phyloP scores from a whole-genome alignment of 2,888 invertebrate species.

The Amorpha juglandis region DNA sequence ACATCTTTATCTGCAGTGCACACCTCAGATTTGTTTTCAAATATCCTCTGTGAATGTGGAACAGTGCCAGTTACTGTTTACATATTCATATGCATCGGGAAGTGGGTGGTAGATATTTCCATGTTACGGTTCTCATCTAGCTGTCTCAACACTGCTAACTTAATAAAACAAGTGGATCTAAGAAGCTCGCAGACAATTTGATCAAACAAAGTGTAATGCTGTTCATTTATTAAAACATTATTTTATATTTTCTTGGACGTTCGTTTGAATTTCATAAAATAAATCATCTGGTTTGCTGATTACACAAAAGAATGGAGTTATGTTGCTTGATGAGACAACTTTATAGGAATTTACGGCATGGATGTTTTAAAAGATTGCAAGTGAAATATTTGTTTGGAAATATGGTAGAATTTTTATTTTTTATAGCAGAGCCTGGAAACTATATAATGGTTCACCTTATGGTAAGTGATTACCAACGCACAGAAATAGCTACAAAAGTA shows the following conservation, averaged over 20 bases:
- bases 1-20: not conserved
- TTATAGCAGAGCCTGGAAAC: no score
- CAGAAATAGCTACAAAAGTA: no score
- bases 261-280: not conserved
- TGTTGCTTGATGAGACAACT: not conserved
- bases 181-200: slow-evolving; percentile 42
- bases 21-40: slow-evolving; percentile 36
- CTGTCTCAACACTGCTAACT: slow-evolving; percentile 34
- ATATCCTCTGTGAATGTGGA: slow-evolving; percentile 39
- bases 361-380: not conserved
- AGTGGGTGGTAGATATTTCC: slow-evolving; percentile 32
- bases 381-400: not conserved
- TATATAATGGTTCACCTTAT: no score
- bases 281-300: slow-evolving; percentile 12
- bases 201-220: slow-evolving; percentile 44
- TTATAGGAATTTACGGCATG: not conserved
- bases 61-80: slow-evolving; percentile 36
- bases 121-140: slow-evolving; percentile 33
- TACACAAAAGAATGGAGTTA: not conserved
- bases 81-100: slow-evolving; percentile 43
- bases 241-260: slow-evolving; percentile 39
- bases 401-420: no score
- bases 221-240: slow-evolving; percentile 50
- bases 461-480: no score
- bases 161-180: slow-evolving; percentile 38